Evolutionary conservation across 2,888 invertebrate genomes (phyloP).

Genomic region (Aporophyla nigra): DNA sequence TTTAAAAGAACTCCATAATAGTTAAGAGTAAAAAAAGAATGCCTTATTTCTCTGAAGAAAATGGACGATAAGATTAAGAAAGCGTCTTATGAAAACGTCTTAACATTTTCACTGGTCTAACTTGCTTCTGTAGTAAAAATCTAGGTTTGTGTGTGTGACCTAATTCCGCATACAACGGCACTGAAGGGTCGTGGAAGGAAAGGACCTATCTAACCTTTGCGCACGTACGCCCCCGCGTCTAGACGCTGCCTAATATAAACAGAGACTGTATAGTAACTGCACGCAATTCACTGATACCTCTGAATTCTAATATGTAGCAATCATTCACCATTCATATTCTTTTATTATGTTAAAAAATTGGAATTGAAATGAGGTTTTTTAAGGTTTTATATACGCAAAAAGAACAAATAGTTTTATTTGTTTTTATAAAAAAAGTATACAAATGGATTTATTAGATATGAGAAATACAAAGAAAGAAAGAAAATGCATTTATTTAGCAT

Average conservation of each 20-base stretch:
- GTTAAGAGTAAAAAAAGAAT: background rate
- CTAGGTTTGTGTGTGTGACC: conserved; percentile 68
- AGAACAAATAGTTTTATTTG: background rate
- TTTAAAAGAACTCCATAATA: background rate
- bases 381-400: background rate
- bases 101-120: conserved; percentile 17
- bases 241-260: conserved; percentile 75
- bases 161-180: conserved; percentile 68
- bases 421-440: background rate
- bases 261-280: conserved; percentile 60
- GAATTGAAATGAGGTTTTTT: conserved; percentile 9
- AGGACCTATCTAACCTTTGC: conserved; percentile 74
- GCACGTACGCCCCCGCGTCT: conserved; percentile 83
- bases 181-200: conserved; percentile 71
- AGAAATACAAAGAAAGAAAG: background rate
- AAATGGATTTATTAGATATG: background rate
- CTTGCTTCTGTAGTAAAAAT: conserved; percentile 41
- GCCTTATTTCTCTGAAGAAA: background rate
- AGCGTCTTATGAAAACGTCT: conserved; percentile 2
- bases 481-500: too few species aligned
- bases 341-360: conserved; percentile 6
- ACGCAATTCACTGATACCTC: conserved; percentile 63
- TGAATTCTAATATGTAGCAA: conserved; percentile 42
- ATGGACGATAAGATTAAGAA: background rate
- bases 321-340: conserved; percentile 33